phyloP scores from a whole-genome alignment of 1,140 invertebrate species.

The Lepidurus couesii region DNA sequence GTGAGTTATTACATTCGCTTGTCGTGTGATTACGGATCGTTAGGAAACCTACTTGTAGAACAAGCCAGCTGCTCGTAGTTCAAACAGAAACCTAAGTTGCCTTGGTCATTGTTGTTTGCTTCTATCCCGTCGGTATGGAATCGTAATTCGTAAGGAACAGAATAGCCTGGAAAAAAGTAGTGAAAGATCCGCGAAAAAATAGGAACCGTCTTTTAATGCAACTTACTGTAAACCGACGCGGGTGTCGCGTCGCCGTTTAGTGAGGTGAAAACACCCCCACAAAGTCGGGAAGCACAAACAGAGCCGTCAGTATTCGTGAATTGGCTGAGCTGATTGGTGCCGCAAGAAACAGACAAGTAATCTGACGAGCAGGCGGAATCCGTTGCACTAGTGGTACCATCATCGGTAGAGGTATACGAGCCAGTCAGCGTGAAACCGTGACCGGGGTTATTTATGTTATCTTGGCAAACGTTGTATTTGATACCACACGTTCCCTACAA shows the following conservation, averaged over 20 bases:
- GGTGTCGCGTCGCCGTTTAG: constrained; percentile 51
- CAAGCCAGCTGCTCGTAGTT: constrained; percentile 32
- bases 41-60: not conserved
- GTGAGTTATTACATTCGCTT: not conserved
- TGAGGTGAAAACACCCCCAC: constrained; percentile 62
- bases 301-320: constrained; percentile 44
- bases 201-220: not conserved
- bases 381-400: not conserved
- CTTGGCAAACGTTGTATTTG: constrained; percentile 31
- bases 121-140: constrained; percentile 30
- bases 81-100: constrained; percentile 35
- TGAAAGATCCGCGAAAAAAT: not conserved
- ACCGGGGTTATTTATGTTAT: constrained; percentile 30
- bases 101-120: constrained; percentile 29
- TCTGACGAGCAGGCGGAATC: constrained; percentile 56
- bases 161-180: constrained; percentile 17
- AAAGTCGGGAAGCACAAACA: constrained; percentile 63
- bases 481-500: constrained; percentile 31
- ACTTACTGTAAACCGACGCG: constrained; percentile 60
- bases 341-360: constrained; percentile 73
- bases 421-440: constrained; percentile 32
- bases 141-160: constrained; percentile 28
- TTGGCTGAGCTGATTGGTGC: constrained; percentile 51
- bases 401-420: constrained; percentile 24
- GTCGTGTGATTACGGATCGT: not conserved